phyloP scores from a whole-genome alignment of 2,888 invertebrate genomes.

The Brassicogethes aeneus region DNA sequence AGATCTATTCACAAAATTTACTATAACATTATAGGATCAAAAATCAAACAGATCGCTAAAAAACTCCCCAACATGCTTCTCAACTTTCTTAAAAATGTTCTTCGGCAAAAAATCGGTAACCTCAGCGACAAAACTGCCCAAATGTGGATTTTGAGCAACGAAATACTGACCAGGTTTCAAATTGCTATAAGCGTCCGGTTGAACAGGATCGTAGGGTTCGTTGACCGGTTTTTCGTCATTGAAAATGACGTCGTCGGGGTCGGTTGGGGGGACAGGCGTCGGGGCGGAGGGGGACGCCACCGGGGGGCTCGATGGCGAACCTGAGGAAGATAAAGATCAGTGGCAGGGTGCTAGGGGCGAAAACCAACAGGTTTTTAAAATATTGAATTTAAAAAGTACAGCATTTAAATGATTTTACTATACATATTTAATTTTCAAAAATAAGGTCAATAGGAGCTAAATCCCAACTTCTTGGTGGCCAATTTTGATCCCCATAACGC shows the following conservation, averaged over 20 bases:
- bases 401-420: no score
- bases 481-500: no score
- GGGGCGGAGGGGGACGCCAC: constrained; percentile 3
- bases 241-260: constrained; percentile 28
- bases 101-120: not conserved
- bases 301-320: constrained; percentile 1
- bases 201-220: constrained; percentile 26
- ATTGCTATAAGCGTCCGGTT: constrained; percentile 4
- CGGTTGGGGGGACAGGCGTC: constrained; percentile 8
- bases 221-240: constrained; percentile 29
- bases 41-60: not conserved
- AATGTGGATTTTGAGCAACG: not conserved
- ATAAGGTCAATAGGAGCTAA: no score
- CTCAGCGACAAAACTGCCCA: not conserved
- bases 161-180: constrained; percentile 2
- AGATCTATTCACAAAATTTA: not conserved
- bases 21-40: no score
- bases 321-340: not conserved
- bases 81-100: not conserved
- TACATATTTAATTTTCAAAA: no score
- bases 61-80: not conserved
- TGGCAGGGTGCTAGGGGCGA: not conserved
- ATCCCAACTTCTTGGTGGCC: no score
- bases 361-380: no score
- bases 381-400: no score